Evolutionary conservation across 1,140 invertebrate species (phyloP), one percentile per base, ranked within the genome.

Genomic region (Phenacoccus solenopsis): DNA sequence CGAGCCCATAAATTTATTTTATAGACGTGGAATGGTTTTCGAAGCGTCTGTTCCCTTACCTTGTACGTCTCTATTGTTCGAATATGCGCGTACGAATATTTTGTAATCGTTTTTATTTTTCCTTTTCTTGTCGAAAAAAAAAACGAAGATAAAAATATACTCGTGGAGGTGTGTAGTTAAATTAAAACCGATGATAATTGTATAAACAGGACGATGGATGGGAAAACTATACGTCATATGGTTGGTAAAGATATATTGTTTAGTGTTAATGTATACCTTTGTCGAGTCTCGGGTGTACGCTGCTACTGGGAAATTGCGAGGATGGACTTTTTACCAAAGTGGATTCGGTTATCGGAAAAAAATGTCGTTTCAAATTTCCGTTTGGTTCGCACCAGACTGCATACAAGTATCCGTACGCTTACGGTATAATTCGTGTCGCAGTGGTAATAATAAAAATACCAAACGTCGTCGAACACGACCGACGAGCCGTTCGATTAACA

Each of bases 181-280:
- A 49, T 49, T 49, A 49, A 49, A 49, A 49, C 38, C 38, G 38
- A 49, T 49, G 38, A 49, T 49, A 49, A 49, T 49, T 49, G 38
- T 49, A 49, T 16, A 32, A 32, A 5, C 30, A 32, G 5, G 30
- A 32, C 30, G 5, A 32, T 13, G 30, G 30, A 49, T 49, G 38
- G 38, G 38, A 49, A 49, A 16, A 49, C 38, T 7, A 13, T 32
- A 13, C 30, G 13, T n/a, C n/a, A n/a, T n/a, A n/a, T n/a, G n/a
- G n/a, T n/a, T n/a, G n/a, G n/a, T n/a, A n/a, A n/a, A n/a, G n/a
- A n/a, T n/a, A n/a, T n/a, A n/a, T n/a, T n/a, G n/a, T n/a, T n/a
- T n/a, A n/a, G n/a, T n/a, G n/a, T n/a, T n/a, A n/a, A n/a, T n/a
- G n/a, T n/a, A n/a, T n/a, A n/a, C n/a, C n/a, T n/a, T n/a, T n/a